Percentiles rank a stretch among this genome's conserved stretches.
These are phyloP conservation scores for Oncorhynchus nerka DNA, from an alignment of 2,113 vertebrate species.

Conservation along the genomic window DNA sequence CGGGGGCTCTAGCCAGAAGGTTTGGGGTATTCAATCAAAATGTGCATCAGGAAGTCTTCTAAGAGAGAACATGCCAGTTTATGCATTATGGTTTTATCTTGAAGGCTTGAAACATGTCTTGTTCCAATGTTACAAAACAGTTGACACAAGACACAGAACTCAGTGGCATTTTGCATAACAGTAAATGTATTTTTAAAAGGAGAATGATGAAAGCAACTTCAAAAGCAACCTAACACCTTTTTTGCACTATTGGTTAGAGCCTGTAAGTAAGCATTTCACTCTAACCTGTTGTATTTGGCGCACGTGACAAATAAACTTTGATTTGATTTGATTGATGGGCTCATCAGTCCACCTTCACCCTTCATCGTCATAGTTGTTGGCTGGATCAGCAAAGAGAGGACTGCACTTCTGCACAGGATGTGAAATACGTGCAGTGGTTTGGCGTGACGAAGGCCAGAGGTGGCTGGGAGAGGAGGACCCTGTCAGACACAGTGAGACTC, in stretches of 20 bases:
- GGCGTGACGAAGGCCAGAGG: constrained; percentile 39
- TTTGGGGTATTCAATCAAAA: too few species aligned
- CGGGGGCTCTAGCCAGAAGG: too few species aligned
- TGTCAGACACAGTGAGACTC: constrained; percentile 8
- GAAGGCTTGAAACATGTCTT: too few species aligned
- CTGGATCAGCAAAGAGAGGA: constrained; percentile 40
- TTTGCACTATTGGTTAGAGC: too few species aligned
- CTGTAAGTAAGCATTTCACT: too few species aligned
- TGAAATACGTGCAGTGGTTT: constrained; percentile 44
- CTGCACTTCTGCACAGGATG: constrained; percentile 55
- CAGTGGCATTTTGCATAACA: neutral
- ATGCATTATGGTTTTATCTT: too few species aligned
- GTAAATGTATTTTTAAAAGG: neutral
- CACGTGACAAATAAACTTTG: too few species aligned
- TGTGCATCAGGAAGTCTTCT: too few species aligned
- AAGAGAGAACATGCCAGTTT: too few species aligned
- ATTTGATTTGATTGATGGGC: constrained; percentile 6
- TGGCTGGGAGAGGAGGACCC: constrained; percentile 4
- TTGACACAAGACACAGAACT: neutral
- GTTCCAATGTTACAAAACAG: too few species aligned
- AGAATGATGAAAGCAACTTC: constrained; percentile 39
- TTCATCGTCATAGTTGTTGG: constrained; percentile 23
- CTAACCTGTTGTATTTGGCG: too few species aligned
- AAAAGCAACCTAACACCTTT: neutral
- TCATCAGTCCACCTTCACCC: constrained; percentile 26